phyloP scores from a whole-genome alignment of 2,113 vertebrate genomes.

The Ornithorhynchus anatinus region DNA sequence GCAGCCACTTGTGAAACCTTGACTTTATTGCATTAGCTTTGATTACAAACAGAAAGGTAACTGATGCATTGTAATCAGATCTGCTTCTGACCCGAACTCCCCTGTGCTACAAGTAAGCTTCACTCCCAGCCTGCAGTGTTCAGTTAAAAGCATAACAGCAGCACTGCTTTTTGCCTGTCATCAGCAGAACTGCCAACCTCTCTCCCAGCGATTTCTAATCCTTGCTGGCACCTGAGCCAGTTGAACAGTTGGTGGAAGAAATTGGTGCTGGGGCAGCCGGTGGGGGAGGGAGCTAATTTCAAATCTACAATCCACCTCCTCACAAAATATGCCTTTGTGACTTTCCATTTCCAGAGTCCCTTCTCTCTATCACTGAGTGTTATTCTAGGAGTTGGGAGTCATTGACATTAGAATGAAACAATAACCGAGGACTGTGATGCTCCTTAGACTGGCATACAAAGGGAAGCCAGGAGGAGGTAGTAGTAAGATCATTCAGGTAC shows the following conservation, averaged over 20 bases:
- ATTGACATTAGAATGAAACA: too few species aligned
- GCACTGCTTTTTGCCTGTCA: slow-evolving; percentile 40
- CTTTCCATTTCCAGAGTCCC: slow-evolving; percentile 33
- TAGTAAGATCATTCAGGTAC: too few species aligned
- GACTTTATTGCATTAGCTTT: slow-evolving; percentile 45
- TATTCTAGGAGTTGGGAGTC: too few species aligned
- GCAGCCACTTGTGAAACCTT: slow-evolving; percentile 11
- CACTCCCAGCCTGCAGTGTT: slow-evolving; percentile 25
- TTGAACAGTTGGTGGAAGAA: slow-evolving; percentile 63
- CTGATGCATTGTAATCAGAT: slow-evolving; percentile 40
- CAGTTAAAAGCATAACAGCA: slow-evolving; percentile 58
- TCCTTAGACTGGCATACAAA: too few species aligned
- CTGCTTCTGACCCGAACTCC: neutral
- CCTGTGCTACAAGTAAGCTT: neutral
- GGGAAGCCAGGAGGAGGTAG: too few species aligned
- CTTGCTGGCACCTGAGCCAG: slow-evolving; percentile 63
- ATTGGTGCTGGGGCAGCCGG: slow-evolving; percentile 42
- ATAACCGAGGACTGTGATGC: too few species aligned
- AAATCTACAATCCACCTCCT: slow-evolving; percentile 54
- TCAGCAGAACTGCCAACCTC: slow-evolving; percentile 73
- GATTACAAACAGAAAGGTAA: slow-evolving; percentile 61
- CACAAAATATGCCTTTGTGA: slow-evolving; percentile 44
- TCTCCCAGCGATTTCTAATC: slow-evolving; percentile 61
- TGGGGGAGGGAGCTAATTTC: slow-evolving; percentile 36
- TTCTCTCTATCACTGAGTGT: too few species aligned